Base-by-base conservation (phyloP, 2,888 invertebrate species). In the Drosophila paramelanica region DNA sequence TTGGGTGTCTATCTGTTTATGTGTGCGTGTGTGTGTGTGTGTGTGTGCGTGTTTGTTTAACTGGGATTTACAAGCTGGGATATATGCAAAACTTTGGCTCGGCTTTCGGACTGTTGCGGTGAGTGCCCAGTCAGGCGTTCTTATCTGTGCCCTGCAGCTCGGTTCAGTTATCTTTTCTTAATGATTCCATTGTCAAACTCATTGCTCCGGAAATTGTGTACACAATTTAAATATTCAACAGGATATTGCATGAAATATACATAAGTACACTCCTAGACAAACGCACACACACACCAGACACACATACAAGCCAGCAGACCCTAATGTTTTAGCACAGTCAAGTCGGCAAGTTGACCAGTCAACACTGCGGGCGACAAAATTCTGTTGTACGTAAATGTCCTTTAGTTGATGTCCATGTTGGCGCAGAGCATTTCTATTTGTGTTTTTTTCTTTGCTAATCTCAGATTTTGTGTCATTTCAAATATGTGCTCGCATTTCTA, bases 181-280 rank as follows among this genome's bases (percentile, higher is more conserved):
- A 86, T 84, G 87, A 86, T 84, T 82, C 84, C 77, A 85, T 85
- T 85, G 84, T 86, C 84, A 86, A 82, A 77, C 69, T 78, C 84
- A 84, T 80, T 73, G 79, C 82, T 78, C 79, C 81, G 87, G 85
- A 86, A 87, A 83, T 87, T 87, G 85, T 83, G 79, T 76, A 83
- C 79, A 81, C 81, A 87, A 87, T 81, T 85, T 87, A 87, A 86
- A 86, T 86, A 87, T 85, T 84, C 85, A 81, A 83, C 87, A 86
- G 85, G 83, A 87, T 87, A 87, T 87, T 83, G 75, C 87, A 79
- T 83, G 74, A 70, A 71, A 81, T 80, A 81, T 75, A 79, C 79
- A 81, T 81, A 70, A 77, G 67, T 61, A 66, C 20, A 60, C 23
- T 41, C 25, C 36, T 60, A 67, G 60, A 61, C 51, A 58, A 20